phyloP scores from a whole-genome alignment of 1,140 invertebrate genomes.

The Pomacea maculata region DNA sequence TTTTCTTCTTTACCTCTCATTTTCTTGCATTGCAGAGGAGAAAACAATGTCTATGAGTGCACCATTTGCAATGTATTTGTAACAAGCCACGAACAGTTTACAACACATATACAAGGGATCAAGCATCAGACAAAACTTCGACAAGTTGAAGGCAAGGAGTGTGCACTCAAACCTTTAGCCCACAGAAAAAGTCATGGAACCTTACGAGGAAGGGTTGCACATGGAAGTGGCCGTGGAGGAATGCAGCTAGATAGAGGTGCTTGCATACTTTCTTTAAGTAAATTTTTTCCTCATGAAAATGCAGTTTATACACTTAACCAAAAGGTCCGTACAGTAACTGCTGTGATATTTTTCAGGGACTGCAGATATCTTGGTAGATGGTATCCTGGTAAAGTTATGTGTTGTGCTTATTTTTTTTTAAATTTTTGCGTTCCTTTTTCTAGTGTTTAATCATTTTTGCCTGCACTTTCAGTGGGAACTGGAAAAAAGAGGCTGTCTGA shows the following conservation, averaged over 20 bases:
- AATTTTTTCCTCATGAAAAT: not conserved
- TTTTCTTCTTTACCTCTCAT: not conserved
- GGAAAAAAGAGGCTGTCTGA: no score
- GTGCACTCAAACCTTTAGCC: no score
- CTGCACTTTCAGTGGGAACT: no score
- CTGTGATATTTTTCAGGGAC: not conserved
- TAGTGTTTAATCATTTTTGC: no score
- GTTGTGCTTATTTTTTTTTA: no score
- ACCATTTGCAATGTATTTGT: slow-evolving; percentile 53
- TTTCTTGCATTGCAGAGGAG: not conserved
- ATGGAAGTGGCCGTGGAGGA: slow-evolving; percentile 2
- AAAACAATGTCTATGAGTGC: slow-evolving; percentile 44
- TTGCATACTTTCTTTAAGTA: not conserved
- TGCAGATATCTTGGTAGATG: no score
- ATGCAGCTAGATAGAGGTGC: not conserved
- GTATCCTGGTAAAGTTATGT: no score
- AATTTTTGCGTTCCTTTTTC: no score
- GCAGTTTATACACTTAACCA: not conserved
- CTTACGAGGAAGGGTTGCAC: not conserved
- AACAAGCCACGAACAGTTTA: slow-evolving; percentile 56
- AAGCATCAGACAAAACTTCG: slow-evolving; percentile 44
- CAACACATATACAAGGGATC: slow-evolving; percentile 49
- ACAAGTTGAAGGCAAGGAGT: slow-evolving; percentile 4
- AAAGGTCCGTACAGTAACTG: not conserved
- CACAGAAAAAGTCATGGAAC: not conserved